phyloP scores from a whole-genome alignment of 2,888 invertebrate genomes.

The Rhamphomyia laevipes region DNA sequence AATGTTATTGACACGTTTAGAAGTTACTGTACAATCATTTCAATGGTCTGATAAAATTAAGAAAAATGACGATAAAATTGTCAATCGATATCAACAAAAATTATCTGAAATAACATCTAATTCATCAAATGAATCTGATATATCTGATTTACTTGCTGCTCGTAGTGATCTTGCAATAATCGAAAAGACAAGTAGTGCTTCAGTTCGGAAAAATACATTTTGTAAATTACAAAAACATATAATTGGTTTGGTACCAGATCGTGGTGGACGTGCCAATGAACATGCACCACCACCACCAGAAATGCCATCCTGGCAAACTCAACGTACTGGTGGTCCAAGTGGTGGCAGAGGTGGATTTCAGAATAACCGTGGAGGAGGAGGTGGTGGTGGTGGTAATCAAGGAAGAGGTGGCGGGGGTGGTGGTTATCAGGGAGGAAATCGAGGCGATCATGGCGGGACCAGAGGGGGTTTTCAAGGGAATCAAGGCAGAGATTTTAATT shows the following conservation, averaged over 20 bases:
- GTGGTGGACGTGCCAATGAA: slow-evolving; percentile 87
- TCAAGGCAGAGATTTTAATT: slow-evolving; percentile 3
- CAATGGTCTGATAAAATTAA: slow-evolving; percentile 80
- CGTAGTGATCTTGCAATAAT: slow-evolving; percentile 72
- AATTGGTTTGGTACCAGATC: slow-evolving; percentile 85
- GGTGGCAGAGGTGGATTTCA: slow-evolving; percentile 23
- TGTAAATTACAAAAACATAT: slow-evolving; percentile 75
- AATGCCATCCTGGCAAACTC: slow-evolving; percentile 90
- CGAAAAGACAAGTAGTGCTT: slow-evolving; percentile 84
- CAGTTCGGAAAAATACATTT: slow-evolving; percentile 68
- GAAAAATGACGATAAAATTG: slow-evolving; percentile 59
- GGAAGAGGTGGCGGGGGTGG: too few species aligned
- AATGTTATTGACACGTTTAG: slow-evolving; percentile 79
- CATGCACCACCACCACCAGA: slow-evolving; percentile 90
- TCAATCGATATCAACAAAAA: slow-evolving; percentile 43
- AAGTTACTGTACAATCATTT: slow-evolving; percentile 95
- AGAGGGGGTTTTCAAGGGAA: slow-evolving; percentile 5
- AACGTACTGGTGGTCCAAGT: slow-evolving; percentile 40
- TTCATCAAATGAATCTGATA: slow-evolving; percentile 40
- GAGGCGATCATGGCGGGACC: slow-evolving; percentile 2
- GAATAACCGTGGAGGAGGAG: slow-evolving; percentile 17
- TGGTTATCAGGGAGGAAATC: neutral
- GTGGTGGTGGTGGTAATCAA: slow-evolving; percentile 26
- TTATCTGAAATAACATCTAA: slow-evolving; percentile 18
- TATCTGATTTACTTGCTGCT: slow-evolving; percentile 75